These are phyloP conservation scores for Nannoperca obscura DNA, from an alignment of 2,797 vertebrate species.

Conservation along the genomic window DNA sequence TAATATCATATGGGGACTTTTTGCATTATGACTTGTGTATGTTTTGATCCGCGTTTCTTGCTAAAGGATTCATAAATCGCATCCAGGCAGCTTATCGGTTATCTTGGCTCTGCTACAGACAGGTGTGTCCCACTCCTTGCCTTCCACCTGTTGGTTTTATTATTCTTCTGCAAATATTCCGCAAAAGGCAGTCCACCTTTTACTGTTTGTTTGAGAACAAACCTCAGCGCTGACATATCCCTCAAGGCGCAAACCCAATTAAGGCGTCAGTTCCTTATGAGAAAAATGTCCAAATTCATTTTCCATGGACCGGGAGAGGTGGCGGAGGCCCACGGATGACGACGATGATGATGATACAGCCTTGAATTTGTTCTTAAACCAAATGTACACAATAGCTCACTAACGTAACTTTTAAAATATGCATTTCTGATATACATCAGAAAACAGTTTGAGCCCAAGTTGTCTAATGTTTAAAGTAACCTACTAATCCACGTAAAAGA, in stretches of 20 bases:
- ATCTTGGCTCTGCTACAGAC: conserved; percentile 64
- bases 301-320: conserved; percentile 4
- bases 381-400: neutral
- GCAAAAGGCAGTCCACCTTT: conserved; percentile 66
- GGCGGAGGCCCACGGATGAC: neutral
- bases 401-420: neutral
- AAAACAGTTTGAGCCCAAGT: neutral
- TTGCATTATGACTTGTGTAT: neutral
- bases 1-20: neutral
- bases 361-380: neutral
- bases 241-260: conserved; percentile 20
- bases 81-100: conserved; percentile 78
- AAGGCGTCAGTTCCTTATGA: conserved; percentile 39
- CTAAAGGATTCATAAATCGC: conserved; percentile 76
- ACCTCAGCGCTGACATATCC: conserved; percentile 52
- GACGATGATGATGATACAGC: neutral
- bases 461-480: neutral
- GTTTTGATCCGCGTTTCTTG: conserved; percentile 30
- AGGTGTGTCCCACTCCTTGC: conserved; percentile 81
- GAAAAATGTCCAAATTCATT: conserved; percentile 26
- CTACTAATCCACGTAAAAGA: neutral
- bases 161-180: conserved; percentile 79
- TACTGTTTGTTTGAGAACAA: conserved; percentile 86
- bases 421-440: neutral
- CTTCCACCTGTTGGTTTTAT: conserved; percentile 89